Evolutionary conservation across 1,140 invertebrate species (phyloP).

Genomic region (Zaprionus gabonicus): DNA sequence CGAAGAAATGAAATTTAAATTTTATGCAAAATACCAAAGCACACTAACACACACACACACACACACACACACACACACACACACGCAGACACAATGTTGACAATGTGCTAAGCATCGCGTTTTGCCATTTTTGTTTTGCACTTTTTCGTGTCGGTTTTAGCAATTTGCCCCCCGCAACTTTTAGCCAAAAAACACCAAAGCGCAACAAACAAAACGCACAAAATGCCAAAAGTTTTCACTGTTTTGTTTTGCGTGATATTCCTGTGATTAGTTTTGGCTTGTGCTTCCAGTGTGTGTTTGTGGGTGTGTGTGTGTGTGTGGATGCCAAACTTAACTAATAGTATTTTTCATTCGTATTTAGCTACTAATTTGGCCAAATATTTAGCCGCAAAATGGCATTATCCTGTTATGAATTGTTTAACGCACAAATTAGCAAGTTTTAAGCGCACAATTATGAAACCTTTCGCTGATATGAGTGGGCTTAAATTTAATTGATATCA

Average conservation of each 20-base stretch:
- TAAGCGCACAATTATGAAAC: not conserved
- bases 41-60: conserved; percentile 17
- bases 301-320: conserved; percentile 22
- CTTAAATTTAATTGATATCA: not conserved
- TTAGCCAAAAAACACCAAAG: conserved; percentile 24
- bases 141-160: conserved; percentile 12
- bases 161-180: conserved; percentile 42
- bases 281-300: conserved; percentile 4
- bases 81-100: conserved; percentile 29
- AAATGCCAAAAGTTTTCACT: conserved; percentile 38
- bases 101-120: conserved; percentile 53
- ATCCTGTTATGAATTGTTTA: conserved; percentile 1
- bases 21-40: conserved; percentile 50
- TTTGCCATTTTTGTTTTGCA: conserved; percentile 22
- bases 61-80: conserved; percentile 11
- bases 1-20: conserved; percentile 60
- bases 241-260: conserved; percentile 9
- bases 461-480: not conserved
- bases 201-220: conserved; percentile 17
- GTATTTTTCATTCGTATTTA: conserved; percentile 37
- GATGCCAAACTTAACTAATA: conserved; percentile 26
- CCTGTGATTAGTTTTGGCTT: conserved; percentile 49
- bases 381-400: conserved; percentile 12
- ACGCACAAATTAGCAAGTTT: not conserved
- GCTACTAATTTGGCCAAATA: conserved; percentile 17